Percentiles rank a stretch among this genome's conserved stretches.
phyloP scores from a whole-genome alignment of 2,888 invertebrate species.

The Brachyptera putata region DNA sequence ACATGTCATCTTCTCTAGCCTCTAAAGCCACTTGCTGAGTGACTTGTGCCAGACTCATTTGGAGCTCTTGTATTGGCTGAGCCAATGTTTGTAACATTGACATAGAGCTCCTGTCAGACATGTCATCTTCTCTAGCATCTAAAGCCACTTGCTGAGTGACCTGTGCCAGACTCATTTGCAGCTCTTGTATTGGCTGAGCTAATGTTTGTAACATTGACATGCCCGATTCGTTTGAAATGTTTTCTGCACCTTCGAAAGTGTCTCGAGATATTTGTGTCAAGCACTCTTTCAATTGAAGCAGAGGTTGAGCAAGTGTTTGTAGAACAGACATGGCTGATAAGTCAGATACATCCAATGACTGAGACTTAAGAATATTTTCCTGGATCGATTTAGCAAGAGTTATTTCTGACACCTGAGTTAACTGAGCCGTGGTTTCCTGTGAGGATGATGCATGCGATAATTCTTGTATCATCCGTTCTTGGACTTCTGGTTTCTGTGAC shows the following conservation, averaged over 20 bases:
- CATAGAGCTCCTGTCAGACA: neutral
- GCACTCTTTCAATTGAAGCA: no score
- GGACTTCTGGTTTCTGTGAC: neutral
- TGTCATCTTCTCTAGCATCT: slow-evolving; percentile 19
- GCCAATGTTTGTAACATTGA: slow-evolving; percentile 20
- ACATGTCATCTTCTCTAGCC: slow-evolving; percentile 20
- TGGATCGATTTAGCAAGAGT: no score
- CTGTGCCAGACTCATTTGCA: slow-evolving; percentile 29
- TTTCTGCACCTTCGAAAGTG: no score
- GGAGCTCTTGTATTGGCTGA: slow-evolving; percentile 23
- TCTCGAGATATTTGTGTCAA: no score
- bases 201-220: slow-evolving; percentile 36
- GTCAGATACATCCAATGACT: no score
- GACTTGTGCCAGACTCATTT: slow-evolving; percentile 23
- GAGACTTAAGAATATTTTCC: no score
- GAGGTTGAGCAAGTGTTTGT: no score
- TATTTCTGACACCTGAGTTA: no score
- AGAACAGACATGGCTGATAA: no score
- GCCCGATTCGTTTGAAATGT: slow-evolving; percentile 38
- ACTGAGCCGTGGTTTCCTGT: no score
- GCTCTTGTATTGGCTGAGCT: slow-evolving; percentile 24
- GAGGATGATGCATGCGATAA: no score
- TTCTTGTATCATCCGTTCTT: no score
- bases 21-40: slow-evolving; percentile 17
- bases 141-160: slow-evolving; percentile 17